Evolutionary conservation across 2,888 invertebrate genomes (phyloP).

Genomic region (Microplitis manilae): DNA sequence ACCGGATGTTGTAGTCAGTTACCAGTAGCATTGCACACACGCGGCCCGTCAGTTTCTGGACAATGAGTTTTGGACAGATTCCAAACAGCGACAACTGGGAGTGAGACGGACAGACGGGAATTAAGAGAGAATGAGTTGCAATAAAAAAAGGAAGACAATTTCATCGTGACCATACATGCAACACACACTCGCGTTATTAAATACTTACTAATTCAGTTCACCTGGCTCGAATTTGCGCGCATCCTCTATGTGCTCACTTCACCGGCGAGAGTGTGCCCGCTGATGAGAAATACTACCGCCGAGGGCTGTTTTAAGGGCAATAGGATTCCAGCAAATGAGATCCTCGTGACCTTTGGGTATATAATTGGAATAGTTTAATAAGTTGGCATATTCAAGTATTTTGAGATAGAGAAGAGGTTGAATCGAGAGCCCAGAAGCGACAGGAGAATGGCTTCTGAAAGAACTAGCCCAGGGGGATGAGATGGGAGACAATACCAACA

Average conservation of each 20-base stretch:
- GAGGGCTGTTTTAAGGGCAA: slow-evolving; percentile 6
- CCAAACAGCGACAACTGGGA: slow-evolving; percentile 42
- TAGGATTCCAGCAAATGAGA: slow-evolving; percentile 29
- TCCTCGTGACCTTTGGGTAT: slow-evolving; percentile 26
- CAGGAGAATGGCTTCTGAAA: not conserved
- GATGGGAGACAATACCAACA: not conserved
- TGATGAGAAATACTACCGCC: not conserved
- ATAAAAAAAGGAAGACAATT: slow-evolving; percentile 11
- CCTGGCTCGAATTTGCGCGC: not conserved
- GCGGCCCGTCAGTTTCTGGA: slow-evolving; percentile 35
- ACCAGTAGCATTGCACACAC: slow-evolving; percentile 34
- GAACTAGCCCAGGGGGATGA: not conserved
- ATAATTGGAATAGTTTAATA: slow-evolving; percentile 53
- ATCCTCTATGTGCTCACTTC: not conserved
- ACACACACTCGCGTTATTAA: not conserved
- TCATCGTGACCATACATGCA: not conserved
- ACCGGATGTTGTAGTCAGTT: slow-evolving; percentile 44
- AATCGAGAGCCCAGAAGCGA: slow-evolving; percentile 10
- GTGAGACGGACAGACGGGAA: slow-evolving; percentile 4
- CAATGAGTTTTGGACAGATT: slow-evolving; percentile 55
- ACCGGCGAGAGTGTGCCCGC: not conserved
- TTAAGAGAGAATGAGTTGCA: slow-evolving; percentile 8
- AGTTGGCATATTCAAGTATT: slow-evolving; percentile 38
- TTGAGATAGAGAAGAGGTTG: slow-evolving; percentile 16
- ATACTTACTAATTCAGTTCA: not conserved